Base-by-base conservation (phyloP, 30 jellyfish, hydroid and myxozoan genomes). In the Pelagia noctiluca region DNA sequence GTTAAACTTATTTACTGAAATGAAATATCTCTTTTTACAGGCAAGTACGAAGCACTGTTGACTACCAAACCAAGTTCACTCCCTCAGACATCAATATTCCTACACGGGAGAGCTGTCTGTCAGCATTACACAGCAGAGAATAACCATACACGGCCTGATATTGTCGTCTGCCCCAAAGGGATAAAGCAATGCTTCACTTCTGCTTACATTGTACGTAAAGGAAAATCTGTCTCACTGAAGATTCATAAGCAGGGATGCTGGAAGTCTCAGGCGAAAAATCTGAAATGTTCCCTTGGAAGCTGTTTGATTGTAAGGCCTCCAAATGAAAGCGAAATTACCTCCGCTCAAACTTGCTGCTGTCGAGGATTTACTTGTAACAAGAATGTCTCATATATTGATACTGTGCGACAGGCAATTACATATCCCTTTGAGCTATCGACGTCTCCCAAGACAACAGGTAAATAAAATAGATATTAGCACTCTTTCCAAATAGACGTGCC, bases 271-370 rank as follows among this genome's bases (percentile, higher is more conserved):
- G 76, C 92, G 10, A 80, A 66, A 21, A 86, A 82, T 26, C 86
- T 85, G 11, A 32, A 1, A 1, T 82, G 92, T 36, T 12, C 71
- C 42, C 35, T 18, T 24, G 47, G 63, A n/a, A 60, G 74, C 63
- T 82, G 92, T 62, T 63, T 82, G 63, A 49, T 69, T 42, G 86
- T 85, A 8, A 54, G 4, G 21, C 21, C 26, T 3, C 28, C 68
- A 5, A 19, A 30, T 3, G 21, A 42, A 18, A 68, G 91, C 12
- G 57, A 50, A 10, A 29, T 23, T 5, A 11, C 50, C 0, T 80
- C 53, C 2, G 67, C 36, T 0, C 28, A 25, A 61, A 82, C 86
- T 12, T 86, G 96, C 48, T 86, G 96, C 81, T 86, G 96, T 46
- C 47, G 78, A 35, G 96, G 96, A 10, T 37, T 75, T 50, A 61